A percentile compares a stretch with the other conserved stretches of the same genome.
Evolutionary conservation across 2,113 vertebrate genomes (phyloP).

Genomic region (Campylomormyrus tamandua): DNA sequence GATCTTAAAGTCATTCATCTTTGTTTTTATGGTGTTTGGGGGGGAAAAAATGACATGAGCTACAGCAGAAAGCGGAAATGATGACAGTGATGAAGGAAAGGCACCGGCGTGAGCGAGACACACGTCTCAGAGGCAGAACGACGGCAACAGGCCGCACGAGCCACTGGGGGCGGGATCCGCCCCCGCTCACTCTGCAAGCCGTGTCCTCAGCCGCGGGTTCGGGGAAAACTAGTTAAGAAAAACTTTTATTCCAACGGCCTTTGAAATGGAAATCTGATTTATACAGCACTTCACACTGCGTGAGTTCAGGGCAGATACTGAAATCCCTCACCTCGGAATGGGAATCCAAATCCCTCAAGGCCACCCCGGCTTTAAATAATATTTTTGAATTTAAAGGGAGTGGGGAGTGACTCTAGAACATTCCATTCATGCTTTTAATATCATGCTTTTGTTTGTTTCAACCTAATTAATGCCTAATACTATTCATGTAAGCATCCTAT

Average conservation of each 20-base stretch:
- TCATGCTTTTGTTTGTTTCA: neutral
- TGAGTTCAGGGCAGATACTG: neutral
- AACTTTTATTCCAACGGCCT: constrained; percentile 6
- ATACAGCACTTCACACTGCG: neutral
- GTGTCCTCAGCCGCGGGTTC: constrained; percentile 11
- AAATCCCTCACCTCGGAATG: neutral
- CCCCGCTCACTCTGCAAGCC: neutral
- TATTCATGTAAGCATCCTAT: neutral
- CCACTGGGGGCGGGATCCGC: neutral
- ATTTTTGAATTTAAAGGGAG: constrained; percentile 1
- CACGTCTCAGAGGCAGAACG: neutral
- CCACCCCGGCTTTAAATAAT: neutral
- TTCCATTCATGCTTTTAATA: neutral
- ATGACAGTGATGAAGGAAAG: neutral
- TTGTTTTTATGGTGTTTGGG: neutral
- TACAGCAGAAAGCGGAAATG: neutral
- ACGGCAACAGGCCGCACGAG: neutral
- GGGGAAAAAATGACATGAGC: neutral
- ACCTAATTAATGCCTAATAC: neutral
- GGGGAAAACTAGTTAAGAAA: constrained; percentile 8
- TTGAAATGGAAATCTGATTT: constrained; percentile 26
- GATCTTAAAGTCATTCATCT: neutral
- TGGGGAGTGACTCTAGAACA: neutral
- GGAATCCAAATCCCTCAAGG: neutral
- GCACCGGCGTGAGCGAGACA: neutral